Conservation (phyloP, 2,113 vertebrate genomes). For the Chionomys nivalis region DNA sequence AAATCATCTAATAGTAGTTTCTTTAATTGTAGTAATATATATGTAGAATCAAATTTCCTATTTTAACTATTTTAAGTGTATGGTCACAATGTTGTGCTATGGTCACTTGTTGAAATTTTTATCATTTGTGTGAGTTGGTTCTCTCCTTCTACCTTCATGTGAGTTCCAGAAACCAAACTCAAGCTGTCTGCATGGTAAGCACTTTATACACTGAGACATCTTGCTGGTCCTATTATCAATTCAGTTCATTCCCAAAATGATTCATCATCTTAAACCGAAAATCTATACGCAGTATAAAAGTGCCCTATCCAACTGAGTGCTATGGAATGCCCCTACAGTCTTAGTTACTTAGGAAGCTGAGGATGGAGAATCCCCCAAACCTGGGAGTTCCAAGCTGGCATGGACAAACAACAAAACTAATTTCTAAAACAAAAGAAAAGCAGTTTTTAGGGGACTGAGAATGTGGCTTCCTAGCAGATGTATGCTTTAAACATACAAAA, state of each 20-base stretch:
- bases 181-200: not conserved
- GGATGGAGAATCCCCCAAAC: not conserved
- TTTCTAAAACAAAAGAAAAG: not conserved
- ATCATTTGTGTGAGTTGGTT: not conserved
- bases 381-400: not conserved
- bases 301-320: not conserved
- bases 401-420: not conserved
- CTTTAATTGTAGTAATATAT: constrained; percentile 47
- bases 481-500: not conserved
- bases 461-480: not conserved
- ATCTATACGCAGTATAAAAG: constrained; percentile 25
- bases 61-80: constrained; percentile 9
- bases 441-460: not conserved
- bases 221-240: not conserved
- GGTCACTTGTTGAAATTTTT: not conserved
- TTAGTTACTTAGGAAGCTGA: not conserved
- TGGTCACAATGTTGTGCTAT: not conserved
- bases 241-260: constrained; percentile 16
- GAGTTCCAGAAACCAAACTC: not conserved
- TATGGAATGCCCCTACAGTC: not conserved
- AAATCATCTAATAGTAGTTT: constrained; percentile 38
- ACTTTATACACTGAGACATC: not conserved
- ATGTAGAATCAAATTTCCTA: not conserved
- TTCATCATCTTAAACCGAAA: constrained; percentile 53
- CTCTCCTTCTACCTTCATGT: not conserved